phyloP scores from a whole-genome alignment of 53 echinoderm and acorn worm genomes.

The Stichopus horrens region DNA sequence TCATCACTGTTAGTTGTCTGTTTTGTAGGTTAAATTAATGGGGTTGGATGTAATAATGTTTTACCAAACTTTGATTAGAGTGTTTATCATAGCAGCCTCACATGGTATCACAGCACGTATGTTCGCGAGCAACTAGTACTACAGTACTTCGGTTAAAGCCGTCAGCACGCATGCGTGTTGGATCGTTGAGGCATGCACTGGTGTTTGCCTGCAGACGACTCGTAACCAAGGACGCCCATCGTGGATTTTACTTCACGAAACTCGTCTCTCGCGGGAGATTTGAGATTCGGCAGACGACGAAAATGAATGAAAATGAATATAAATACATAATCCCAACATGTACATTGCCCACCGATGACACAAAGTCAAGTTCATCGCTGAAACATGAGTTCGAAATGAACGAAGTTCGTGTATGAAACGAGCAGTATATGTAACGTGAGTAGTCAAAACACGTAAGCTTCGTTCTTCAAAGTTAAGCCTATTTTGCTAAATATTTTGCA shows the following conservation, averaged over 20 bases:
- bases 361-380: not conserved
- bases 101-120: no score
- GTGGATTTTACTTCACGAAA: not conserved
- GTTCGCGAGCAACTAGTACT: not conserved
- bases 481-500: no score
- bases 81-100: no score
- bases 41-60: no score
- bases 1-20: no score
- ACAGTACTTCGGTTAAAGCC: not conserved
- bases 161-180: not conserved
- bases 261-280: not conserved
- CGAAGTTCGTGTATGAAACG: no score
- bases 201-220: not conserved
- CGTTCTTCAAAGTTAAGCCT: no score
- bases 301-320: constrained; percentile 7
- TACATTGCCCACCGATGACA: not conserved
- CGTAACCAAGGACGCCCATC: not conserved
- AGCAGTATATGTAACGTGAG: no score
- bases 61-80: no score
- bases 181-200: not conserved
- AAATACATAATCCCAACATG: not conserved
- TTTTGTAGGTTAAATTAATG: no score
- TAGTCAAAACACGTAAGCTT: no score
- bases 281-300: not conserved
- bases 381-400: no score